Percentiles rank a stretch among this genome's conserved stretches.
phyloP scores from a whole-genome alignment of 2,888 invertebrate genomes.

The Megaustenia siamemsis region DNA sequence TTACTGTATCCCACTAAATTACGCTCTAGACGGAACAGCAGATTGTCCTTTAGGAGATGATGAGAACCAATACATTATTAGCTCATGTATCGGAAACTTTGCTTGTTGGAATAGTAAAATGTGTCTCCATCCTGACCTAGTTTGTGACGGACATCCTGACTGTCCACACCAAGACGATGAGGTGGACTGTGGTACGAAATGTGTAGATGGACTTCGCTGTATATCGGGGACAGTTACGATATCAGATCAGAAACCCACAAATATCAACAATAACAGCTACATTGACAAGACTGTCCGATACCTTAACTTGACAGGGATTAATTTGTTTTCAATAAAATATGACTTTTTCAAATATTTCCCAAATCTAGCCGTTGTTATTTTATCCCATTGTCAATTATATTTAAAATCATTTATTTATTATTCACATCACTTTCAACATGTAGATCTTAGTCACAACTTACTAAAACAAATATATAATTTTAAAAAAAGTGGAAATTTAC shows the following conservation, averaged over 20 bases:
- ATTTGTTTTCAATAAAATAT: neutral
- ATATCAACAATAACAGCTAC: neutral
- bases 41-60: conserved; percentile 47
- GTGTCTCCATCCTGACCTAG: conserved; percentile 41
- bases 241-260: neutral
- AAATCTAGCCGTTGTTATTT: neutral
- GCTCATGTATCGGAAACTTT: conserved; percentile 22
- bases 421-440: neutral
- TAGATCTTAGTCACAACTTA: neutral
- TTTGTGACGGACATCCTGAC: conserved; percentile 39
- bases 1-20: conserved; percentile 44
- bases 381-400: neutral
- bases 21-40: neutral
- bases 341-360: neutral
- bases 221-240: conserved; percentile 17
- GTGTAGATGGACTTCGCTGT: conserved; percentile 20
- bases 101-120: conserved; percentile 20
- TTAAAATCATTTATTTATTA: no score
- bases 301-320: conserved; percentile 14
- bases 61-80: neutral
- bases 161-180: conserved; percentile 39
- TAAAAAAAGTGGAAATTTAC: accelerated
- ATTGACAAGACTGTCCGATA: neutral
- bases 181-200: neutral
- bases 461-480: neutral